Evolutionary conservation across 2,888 invertebrate species (phyloP).

Genomic region (Eilema sororculum): DNA sequence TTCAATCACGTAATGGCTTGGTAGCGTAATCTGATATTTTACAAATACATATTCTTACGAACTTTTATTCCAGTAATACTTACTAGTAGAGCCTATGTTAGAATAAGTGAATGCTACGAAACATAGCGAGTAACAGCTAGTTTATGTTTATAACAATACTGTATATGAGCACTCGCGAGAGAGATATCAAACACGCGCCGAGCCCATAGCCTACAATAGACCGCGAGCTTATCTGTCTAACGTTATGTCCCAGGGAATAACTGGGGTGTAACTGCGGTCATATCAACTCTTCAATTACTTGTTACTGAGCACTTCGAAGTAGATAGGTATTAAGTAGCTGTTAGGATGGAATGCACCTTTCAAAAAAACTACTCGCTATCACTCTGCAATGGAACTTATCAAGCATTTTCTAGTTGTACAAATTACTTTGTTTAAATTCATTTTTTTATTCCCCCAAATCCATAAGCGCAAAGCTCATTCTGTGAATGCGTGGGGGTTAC

Average conservation of each 20-base stretch:
- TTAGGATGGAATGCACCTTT: not conserved
- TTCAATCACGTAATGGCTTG: not conserved
- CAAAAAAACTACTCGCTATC: not conserved
- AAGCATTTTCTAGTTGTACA: not conserved
- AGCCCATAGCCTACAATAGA: not conserved
- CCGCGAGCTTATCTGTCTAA: not conserved
- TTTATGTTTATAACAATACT: slow-evolving; percentile 4
- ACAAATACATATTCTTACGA: not conserved
- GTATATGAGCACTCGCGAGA: not conserved
- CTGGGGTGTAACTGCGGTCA: not conserved
- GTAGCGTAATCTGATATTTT: not conserved
- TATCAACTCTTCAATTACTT: slow-evolving; percentile 4
- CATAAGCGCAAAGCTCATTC: not conserved
- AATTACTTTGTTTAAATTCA: not conserved
- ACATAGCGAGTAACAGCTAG: not conserved
- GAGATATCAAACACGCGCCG: not conserved
- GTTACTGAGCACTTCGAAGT: not conserved
- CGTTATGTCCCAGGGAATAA: slow-evolving; percentile 1
- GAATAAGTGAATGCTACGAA: not conserved
- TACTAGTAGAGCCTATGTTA: not conserved
- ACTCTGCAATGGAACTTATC: not conserved
- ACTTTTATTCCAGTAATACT: not conserved
- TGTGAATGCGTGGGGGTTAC: not conserved
- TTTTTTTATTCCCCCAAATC: not conserved
- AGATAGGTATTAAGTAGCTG: not conserved